These are phyloP conservation scores for Agrotis puta DNA, from an alignment of 2,888 invertebrate species.

Conservation along the genomic window DNA sequence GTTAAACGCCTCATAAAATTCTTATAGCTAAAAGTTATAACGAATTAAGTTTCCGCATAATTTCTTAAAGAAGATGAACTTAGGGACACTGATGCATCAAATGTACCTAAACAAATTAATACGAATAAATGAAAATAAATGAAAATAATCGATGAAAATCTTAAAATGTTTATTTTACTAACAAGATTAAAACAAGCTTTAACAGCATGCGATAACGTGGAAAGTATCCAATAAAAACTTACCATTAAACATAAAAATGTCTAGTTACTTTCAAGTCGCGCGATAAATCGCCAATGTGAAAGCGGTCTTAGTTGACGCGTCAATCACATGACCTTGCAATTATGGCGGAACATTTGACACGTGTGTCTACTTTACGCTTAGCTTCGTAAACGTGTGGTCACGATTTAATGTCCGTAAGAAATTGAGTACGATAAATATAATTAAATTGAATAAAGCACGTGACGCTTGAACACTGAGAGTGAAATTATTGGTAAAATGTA, in stretches of 20 bases:
- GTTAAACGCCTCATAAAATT: no score
- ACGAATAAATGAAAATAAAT: no score
- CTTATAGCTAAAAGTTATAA: no score
- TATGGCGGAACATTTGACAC: constrained; percentile 43
- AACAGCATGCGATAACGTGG: not conserved
- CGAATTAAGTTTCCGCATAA: no score
- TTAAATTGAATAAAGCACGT: no score
- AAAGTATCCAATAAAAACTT: constrained; percentile 1
- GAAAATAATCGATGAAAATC: not conserved
- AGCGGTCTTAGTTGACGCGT: constrained; percentile 32
- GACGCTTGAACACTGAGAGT: no score
- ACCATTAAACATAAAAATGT: constrained; percentile 4
- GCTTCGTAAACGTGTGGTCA: constrained; percentile 36
- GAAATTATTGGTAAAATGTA: no score
- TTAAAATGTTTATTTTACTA: not conserved
- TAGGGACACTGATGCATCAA: no score
- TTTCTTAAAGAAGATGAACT: no score
- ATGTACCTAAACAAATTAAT: no score
- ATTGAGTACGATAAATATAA: constrained; percentile 14
- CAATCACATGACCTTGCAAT: constrained; percentile 52
- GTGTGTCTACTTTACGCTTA: constrained; percentile 19
- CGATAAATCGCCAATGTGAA: constrained; percentile 40
- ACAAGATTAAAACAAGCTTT: not conserved
- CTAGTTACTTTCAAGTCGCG: constrained; percentile 18
- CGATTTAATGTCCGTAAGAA: constrained; percentile 1